These are phyloP conservation scores for Heliconius hermathena DNA, from an alignment of 1,140 invertebrate species.

Conservation along the genomic window DNA sequence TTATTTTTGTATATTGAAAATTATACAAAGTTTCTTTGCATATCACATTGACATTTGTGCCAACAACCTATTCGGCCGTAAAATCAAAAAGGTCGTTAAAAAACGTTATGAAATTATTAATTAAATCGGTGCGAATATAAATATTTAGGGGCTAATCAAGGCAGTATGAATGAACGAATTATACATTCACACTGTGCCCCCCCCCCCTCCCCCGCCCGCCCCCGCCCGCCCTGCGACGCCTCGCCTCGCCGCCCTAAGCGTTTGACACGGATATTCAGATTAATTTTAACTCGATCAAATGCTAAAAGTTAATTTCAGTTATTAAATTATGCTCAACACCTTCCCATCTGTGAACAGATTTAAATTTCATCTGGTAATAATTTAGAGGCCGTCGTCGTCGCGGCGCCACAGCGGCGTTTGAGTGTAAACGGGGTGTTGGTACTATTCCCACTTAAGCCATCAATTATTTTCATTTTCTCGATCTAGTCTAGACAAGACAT, in stretches of 20 bases:
- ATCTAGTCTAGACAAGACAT: no score
- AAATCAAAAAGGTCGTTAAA: not conserved
- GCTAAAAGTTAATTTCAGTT: slow-evolving; percentile 10
- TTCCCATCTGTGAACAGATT: slow-evolving; percentile 10
- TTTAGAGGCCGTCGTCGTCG: not conserved
- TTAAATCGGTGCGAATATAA: slow-evolving; percentile 11
- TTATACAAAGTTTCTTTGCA: no score
- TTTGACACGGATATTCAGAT: slow-evolving; percentile 25
- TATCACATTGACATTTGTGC: no score
- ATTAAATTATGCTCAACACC: slow-evolving; percentile 11
- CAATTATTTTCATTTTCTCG: no score
- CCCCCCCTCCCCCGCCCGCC: not conserved
- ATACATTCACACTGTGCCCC: not conserved
- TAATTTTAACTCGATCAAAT: slow-evolving; percentile 17
- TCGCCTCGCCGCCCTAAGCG: slow-evolving; percentile 5
- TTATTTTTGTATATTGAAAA: no score
- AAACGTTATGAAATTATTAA: slow-evolving; percentile 17
- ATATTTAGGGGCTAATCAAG: slow-evolving; percentile 26
- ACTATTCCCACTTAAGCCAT: no score
- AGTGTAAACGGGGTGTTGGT: no score
- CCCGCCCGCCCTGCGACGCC: not conserved
- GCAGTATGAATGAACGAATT: slow-evolving; percentile 20
- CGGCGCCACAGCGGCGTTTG: no score
- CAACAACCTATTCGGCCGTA: not conserved
- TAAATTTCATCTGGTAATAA: not conserved